These are phyloP conservation scores for Phalacrocorax aristotelis DNA, from an alignment of 2,113 vertebrate species.

Conservation along the genomic window DNA sequence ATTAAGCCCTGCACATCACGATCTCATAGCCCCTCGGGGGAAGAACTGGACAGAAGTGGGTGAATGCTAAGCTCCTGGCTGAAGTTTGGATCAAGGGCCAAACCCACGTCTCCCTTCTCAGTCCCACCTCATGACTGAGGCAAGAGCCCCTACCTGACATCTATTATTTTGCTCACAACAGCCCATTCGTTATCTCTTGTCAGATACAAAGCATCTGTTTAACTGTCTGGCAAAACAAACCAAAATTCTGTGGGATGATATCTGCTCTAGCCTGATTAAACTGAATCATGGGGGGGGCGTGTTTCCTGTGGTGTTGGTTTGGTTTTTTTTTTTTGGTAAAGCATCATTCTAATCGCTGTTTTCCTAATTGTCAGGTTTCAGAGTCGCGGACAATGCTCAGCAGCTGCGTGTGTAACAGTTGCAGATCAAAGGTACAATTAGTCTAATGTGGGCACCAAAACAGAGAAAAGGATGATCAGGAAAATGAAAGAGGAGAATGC, in stretches of 20 bases:
- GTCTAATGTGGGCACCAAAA: conserved; percentile 46
- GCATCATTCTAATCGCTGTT: not conserved
- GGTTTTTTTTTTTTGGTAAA: not conserved
- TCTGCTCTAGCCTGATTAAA: not conserved
- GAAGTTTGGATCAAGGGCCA: not conserved
- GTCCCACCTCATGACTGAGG: not conserved
- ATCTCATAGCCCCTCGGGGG: not conserved
- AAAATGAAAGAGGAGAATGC: conserved; percentile 49
- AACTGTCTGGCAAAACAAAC: not conserved
- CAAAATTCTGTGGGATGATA: not conserved
- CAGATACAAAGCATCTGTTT: not conserved
- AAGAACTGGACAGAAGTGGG: not conserved
- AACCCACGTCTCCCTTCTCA: not conserved
- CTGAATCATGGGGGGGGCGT: not conserved
- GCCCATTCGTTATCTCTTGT: not conserved
- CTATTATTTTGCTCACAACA: not conserved
- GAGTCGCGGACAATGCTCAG: not conserved
- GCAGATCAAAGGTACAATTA: conserved; percentile 59
- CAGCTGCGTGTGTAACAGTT: conserved; percentile 26
- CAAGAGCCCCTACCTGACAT: not conserved
- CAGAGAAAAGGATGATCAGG: conserved; percentile 36
- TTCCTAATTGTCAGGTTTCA: conserved; percentile 47
- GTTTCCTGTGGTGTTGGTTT: no score
- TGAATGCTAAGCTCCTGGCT: not conserved
- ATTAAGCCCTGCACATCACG: not conserved